A percentile compares a stretch with the other conserved stretches of the same genome.
Conservation (phyloP, 1,140 invertebrate species). For the Octopus bimaculoides region DNA sequence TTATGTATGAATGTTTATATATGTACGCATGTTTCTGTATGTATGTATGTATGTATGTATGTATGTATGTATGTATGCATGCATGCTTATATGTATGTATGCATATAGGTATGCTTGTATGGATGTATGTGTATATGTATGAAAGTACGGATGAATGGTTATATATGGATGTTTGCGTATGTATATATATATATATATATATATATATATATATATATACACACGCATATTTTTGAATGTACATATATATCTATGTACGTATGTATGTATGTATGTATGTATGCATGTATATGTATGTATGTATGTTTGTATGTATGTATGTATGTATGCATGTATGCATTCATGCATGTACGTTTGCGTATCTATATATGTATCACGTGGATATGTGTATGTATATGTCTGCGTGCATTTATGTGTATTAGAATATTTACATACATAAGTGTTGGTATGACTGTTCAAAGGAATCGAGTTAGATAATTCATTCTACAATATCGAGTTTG, state of each 20-base stretch:
- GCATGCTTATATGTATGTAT: background rate
- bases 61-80: background rate
- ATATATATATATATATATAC: background rate
- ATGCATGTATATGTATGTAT: background rate
- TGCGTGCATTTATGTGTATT: slow-evolving; percentile 1
- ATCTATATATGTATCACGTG: background rate
- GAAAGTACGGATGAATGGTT: background rate
- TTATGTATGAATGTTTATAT: background rate
- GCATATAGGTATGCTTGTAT: background rate
- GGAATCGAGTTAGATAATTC: no score
- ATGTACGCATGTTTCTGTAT: background rate
- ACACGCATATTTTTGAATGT: background rate
- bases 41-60: background rate
- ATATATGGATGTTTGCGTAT: background rate
- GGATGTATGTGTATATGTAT: background rate
- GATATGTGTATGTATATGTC: background rate
- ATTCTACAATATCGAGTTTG: no score
- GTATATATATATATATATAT: background rate
- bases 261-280: background rate
- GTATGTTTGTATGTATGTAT: background rate
- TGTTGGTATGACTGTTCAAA: background rate
- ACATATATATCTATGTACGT: background rate
- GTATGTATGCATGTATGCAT: background rate
- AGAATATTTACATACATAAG: background rate
- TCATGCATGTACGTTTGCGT: background rate